Evolutionary conservation across 53 echinoderm and acorn worm species (phyloP).

Genomic region (Holothuria scabra): DNA sequence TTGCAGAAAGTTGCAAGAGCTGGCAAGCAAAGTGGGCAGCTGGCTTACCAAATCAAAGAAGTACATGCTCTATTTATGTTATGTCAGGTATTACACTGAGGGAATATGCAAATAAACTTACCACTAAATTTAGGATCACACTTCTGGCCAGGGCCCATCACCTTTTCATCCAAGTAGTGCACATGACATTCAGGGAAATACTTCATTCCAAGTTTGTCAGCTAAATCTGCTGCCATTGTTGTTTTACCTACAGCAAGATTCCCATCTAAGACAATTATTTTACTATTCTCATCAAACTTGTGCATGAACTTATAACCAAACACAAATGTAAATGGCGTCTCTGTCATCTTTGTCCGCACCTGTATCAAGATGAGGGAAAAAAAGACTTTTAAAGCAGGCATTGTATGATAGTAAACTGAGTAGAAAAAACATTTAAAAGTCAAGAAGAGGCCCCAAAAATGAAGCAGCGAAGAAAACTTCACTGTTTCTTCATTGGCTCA

Average conservation of each 20-base stretch:
- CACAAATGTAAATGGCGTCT: slow-evolving; percentile 51
- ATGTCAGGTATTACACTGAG: background rate
- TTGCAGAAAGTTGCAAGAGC: no score
- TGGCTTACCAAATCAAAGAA: no score
- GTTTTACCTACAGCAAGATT: slow-evolving; percentile 90
- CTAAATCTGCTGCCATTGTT: slow-evolving; percentile 70
- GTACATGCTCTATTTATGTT: no score
- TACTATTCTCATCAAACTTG: slow-evolving; percentile 85
- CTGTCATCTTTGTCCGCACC: slow-evolving; percentile 39
- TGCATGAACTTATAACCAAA: slow-evolving; percentile 83
- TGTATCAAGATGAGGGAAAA: background rate
- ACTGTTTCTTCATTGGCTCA: no score
- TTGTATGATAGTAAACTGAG: no score
- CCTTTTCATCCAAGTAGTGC: slow-evolving; percentile 78
- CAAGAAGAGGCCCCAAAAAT: no score
- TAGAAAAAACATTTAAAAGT: no score
- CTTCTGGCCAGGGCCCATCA: slow-evolving; percentile 74
- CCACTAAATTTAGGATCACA: slow-evolving; percentile 80
- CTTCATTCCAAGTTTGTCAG: slow-evolving; percentile 82
- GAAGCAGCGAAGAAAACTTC: no score
- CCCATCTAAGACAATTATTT: slow-evolving; percentile 89
- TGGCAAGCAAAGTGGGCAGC: no score
- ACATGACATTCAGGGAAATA: slow-evolving; percentile 81
- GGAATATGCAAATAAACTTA: slow-evolving; percentile 29
- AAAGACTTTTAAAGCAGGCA: no score